phyloP scores from a whole-genome alignment of 2,797 vertebrate genomes.

The Liasis olivaceus region DNA sequence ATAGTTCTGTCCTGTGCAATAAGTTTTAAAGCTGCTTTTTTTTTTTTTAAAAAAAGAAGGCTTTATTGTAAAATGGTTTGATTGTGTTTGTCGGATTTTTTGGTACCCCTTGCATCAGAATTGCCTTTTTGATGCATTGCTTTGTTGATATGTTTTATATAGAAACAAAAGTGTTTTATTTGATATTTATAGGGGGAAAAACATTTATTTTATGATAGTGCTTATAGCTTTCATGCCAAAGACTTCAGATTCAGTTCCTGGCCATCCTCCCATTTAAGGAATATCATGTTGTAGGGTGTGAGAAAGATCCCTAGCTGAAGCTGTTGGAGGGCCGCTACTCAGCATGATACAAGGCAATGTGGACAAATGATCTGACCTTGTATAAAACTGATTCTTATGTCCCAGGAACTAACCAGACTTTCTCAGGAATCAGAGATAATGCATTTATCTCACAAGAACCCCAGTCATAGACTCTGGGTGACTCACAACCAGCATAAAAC shows the following conservation, averaged over 20 bases:
- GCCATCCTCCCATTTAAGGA: not conserved
- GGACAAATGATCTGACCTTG: not conserved
- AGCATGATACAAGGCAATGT: not conserved
- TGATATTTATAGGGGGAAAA: not conserved
- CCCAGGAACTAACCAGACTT: not conserved
- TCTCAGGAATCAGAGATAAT: not conserved
- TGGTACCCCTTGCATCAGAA: not conserved
- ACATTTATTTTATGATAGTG: not conserved
- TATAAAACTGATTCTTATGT: not conserved
- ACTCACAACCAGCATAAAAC: not conserved
- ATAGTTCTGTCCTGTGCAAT: not conserved
- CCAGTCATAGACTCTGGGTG: not conserved
- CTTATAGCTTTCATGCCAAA: not conserved
- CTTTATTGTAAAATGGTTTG: not conserved
- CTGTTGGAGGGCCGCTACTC: not conserved
- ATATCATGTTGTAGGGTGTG: not conserved
- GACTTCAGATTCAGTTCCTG: not conserved
- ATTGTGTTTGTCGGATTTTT: not conserved
- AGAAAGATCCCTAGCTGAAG: not conserved
- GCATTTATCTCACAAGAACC: not conserved
- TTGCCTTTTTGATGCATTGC: not conserved
- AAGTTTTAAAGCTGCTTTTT: not conserved
- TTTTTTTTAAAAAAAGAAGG: not conserved
- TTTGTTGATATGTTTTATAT: not conserved
- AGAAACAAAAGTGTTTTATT: not conserved